Percentiles rank a stretch among this genome's conserved stretches.
Evolutionary conservation across 2,797 vertebrate genomes (phyloP).

Genomic region (Lacerta agilis): DNA sequence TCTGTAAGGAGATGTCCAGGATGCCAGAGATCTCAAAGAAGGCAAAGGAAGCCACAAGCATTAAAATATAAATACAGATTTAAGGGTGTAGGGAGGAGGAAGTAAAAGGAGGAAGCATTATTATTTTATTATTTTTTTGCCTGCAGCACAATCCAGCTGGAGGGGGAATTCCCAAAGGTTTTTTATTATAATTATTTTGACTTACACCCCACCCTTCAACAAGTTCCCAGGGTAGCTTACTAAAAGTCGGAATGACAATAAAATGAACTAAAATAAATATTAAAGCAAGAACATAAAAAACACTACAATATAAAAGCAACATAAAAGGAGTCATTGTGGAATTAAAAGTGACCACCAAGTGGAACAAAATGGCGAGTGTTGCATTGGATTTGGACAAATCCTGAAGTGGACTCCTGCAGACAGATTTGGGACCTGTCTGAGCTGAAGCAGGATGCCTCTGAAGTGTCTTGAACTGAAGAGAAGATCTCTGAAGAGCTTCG

Average conservation of each 20-base stretch:
- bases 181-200: slow-evolving; percentile 13
- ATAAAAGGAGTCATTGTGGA: not conserved
- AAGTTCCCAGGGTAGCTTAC: not conserved
- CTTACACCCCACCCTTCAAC: not conserved
- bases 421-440: no score
- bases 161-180: not conserved
- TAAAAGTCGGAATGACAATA: not conserved
- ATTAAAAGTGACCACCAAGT: not conserved
- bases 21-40: not conserved
- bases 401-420: no score
- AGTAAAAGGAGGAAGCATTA: not conserved
- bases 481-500: no score
- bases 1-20: not conserved
- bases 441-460: no score
- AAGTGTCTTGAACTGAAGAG: no score
- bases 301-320: not conserved
- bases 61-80: not conserved
- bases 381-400: no score
- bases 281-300: not conserved
- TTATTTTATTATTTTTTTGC: no score
- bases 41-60: not conserved
- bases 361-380: not conserved
- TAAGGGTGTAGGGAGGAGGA: not conserved
- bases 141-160: not conserved
- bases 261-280: not conserved